A percentile compares a stretch with the other conserved stretches of the same genome.
Conservation (phyloP, 2,797 vertebrate genomes). For the Acomys russatus region DNA sequence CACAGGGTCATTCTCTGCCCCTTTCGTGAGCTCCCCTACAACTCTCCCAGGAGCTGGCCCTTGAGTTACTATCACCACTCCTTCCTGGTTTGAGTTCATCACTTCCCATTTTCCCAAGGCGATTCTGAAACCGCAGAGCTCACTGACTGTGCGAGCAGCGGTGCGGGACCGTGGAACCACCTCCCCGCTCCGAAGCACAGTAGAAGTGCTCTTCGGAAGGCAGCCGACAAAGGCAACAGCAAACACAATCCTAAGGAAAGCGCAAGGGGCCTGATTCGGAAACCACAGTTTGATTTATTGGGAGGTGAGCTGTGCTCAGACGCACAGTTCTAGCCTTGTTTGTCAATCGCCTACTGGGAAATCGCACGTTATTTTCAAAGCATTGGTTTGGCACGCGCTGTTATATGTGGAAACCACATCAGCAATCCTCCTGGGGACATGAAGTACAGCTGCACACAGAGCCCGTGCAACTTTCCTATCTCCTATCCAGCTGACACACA, state of each 20-base stretch:
- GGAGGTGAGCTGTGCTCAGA: conserved; percentile 41
- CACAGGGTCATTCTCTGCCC: not conserved
- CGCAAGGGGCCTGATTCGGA: not conserved
- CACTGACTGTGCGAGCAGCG: not conserved
- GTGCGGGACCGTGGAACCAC: not conserved
- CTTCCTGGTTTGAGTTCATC: conserved; percentile 56
- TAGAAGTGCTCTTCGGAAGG: not conserved
- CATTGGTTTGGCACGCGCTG: not conserved
- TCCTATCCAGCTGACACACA: not conserved
- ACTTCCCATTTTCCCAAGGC: conserved; percentile 62
- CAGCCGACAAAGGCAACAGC: not conserved
- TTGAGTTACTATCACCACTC: conserved; percentile 54
- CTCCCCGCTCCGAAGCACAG: not conserved
- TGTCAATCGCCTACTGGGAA: conserved; percentile 43
- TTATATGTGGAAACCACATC: conserved; percentile 14
- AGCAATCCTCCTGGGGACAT: not conserved
- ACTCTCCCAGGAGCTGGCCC: conserved; percentile 11
- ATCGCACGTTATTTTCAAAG: conserved; percentile 62
- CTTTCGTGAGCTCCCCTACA: conserved; percentile 21
- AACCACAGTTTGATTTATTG: conserved; percentile 27
- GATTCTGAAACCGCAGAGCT: conserved; percentile 65
- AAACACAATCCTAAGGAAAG: not conserved
- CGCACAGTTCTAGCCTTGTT: not conserved
- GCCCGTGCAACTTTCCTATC: not conserved
- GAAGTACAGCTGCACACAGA: conserved; percentile 22